These are phyloP conservation scores for Phocides pigmalion DNA, from an alignment of 1,140 invertebrate species.

Conservation along the genomic window DNA sequence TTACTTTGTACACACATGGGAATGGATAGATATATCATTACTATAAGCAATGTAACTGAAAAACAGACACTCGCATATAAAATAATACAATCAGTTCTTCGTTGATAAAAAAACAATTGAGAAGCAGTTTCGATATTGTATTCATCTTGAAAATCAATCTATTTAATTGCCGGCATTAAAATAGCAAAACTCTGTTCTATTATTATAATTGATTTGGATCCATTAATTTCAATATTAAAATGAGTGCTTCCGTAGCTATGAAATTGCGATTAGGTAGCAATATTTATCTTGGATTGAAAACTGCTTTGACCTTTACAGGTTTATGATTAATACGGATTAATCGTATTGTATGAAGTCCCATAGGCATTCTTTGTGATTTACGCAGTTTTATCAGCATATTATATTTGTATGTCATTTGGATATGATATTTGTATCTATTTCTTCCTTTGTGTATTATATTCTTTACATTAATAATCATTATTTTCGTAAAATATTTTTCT, in stretches of 20 bases:
- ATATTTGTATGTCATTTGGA: no score
- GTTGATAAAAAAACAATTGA: constrained; percentile 4
- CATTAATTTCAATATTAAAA: constrained; percentile 10
- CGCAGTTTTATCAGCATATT: no score
- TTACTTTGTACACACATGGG: background rate
- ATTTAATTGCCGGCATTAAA: constrained; percentile 14
- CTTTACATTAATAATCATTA: no score
- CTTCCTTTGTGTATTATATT: no score
- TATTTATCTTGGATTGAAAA: no score
- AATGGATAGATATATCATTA: background rate
- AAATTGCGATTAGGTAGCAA: background rate
- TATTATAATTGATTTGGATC: constrained; percentile 10
- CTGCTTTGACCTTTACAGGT: no score
- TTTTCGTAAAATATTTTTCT: no score
- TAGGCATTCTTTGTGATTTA: no score
- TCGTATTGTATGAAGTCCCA: no score
- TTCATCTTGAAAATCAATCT: constrained; percentile 14
- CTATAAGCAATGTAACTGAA: background rate
- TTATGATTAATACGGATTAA: no score
- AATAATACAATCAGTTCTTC: background rate
- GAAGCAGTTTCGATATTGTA: background rate
- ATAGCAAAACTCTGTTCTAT: background rate
- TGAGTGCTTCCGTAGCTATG: background rate
- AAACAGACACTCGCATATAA: background rate
- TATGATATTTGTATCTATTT: no score